Percentiles rank a stretch among this genome's conserved stretches.
Evolutionary conservation across 2,797 vertebrate genomes (phyloP).

Genomic region (Scolopax rusticola): DNA sequence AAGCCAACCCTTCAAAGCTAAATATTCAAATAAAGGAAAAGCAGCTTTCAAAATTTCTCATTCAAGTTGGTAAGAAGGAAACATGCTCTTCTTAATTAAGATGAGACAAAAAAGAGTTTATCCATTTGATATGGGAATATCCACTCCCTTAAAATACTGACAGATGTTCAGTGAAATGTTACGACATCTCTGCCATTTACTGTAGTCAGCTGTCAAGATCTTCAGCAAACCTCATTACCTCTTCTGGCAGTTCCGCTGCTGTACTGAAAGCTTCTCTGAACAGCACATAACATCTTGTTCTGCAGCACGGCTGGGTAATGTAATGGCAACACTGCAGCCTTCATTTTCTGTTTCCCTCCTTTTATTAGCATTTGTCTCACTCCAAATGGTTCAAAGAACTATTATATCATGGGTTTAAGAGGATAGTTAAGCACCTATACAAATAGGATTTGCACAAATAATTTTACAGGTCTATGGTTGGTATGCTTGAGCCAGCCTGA

Average conservation of each 20-base stretch:
- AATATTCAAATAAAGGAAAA: neutral
- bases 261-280: neutral
- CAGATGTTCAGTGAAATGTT: neutral
- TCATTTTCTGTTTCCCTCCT: neutral
- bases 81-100: neutral
- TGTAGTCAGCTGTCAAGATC: neutral
- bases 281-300: neutral
- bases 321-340: neutral
- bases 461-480: neutral
- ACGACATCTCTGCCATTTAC: neutral
- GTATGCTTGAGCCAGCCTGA: neutral
- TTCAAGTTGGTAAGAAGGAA: neutral
- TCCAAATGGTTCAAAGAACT: conserved; percentile 13
- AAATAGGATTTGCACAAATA: neutral
- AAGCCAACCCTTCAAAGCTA: neutral
- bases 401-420: neutral
- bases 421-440: neutral
- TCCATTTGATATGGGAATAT: neutral
- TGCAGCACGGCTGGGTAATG: neutral
- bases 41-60: neutral
- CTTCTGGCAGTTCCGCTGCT: neutral
- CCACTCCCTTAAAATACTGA: neutral
- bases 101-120: conserved; percentile 11
- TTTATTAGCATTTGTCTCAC: conserved; percentile 6
- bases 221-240: conserved; percentile 1